A percentile compares a stretch with the other conserved stretches of the same genome.
Conservation (phyloP, 1,140 invertebrate species). For the Triops longicaudatus region DNA sequence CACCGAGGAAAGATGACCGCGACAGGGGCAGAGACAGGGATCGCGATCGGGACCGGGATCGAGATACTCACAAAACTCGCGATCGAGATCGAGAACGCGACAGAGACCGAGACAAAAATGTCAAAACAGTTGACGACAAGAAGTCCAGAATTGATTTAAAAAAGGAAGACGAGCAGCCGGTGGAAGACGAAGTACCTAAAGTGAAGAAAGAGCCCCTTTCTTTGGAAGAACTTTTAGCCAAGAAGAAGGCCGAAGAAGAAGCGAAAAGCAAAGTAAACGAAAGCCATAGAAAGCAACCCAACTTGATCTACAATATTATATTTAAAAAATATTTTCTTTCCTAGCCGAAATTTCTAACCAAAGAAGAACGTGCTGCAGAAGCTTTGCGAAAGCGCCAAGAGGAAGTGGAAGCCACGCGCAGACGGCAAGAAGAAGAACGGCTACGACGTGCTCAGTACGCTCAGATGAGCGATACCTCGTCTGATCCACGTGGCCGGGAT, state of each 20-base stretch:
- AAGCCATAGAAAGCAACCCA: conserved; percentile 30
- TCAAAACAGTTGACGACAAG: conserved; percentile 40
- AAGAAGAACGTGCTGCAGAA: conserved; percentile 83
- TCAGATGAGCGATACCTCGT: conserved; percentile 12
- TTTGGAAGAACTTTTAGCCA: conserved; percentile 88
- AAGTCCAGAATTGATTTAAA: conserved; percentile 40
- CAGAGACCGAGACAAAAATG: conserved; percentile 40
- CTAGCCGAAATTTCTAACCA: conserved; percentile 89
- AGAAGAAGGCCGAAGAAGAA: conserved; percentile 93
- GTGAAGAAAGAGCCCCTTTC: conserved; percentile 82
- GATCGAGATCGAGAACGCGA: conserved; percentile 39
- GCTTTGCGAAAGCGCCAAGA: conserved; percentile 81
- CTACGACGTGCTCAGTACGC: conserved; percentile 52
- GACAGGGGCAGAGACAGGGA: conserved; percentile 37
- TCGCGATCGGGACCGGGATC: conserved; percentile 40
- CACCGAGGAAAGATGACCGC: conserved; percentile 34
- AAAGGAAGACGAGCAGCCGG: conserved; percentile 34
- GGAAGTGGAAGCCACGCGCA: conserved; percentile 62
- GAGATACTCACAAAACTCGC: conserved; percentile 36
- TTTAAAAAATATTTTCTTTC: conserved; percentile 23
- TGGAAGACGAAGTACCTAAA: conserved; percentile 34
- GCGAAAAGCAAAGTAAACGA: conserved; percentile 63
- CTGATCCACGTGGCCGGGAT: conserved; percentile 30
- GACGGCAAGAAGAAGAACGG: conserved; percentile 59
- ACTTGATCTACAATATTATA: conserved; percentile 26